A percentile compares a stretch with the other conserved stretches of the same genome.
phyloP scores from a whole-genome alignment of 2,113 vertebrate genomes.

The Sarotherodon lohbergeri region DNA sequence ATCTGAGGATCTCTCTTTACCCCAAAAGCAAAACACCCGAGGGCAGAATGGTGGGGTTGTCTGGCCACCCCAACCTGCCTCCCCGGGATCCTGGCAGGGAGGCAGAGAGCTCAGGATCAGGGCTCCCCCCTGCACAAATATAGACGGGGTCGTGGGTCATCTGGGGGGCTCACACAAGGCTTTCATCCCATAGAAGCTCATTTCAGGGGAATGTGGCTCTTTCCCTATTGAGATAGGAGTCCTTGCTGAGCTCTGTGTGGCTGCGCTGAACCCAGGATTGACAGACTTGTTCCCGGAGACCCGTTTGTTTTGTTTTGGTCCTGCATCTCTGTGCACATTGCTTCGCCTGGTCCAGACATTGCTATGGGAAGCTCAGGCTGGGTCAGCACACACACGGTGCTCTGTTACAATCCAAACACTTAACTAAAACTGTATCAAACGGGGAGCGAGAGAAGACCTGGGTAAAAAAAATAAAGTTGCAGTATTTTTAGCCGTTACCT shows the following conservation, averaged over 20 bases:
- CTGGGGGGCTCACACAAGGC: constrained; percentile 62
- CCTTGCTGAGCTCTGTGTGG: constrained; percentile 73
- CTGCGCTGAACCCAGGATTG: constrained; percentile 75
- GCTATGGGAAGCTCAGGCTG: constrained; percentile 65
- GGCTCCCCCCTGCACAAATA: constrained; percentile 69
- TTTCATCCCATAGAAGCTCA: constrained; percentile 75
- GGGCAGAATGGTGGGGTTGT: constrained; percentile 49
- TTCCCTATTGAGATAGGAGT: constrained; percentile 76
- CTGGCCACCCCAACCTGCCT: constrained; percentile 57
- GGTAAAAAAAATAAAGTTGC: neutral
- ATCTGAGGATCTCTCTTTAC: constrained; percentile 57
- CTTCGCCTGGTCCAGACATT: constrained; percentile 59
- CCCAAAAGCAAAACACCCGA: constrained; percentile 62
- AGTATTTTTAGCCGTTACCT: constrained; percentile 18
- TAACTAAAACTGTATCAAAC: constrained; percentile 58
- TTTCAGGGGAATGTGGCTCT: constrained; percentile 71
- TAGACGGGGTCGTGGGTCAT: constrained; percentile 68
- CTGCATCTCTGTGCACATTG: constrained; percentile 75
- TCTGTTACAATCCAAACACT: constrained; percentile 66
- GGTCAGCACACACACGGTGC: constrained; percentile 73
- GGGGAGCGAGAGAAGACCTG: neutral
- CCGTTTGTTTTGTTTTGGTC: constrained; percentile 77
- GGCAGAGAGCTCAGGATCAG: constrained; percentile 63
- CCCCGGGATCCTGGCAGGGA: constrained; percentile 61
- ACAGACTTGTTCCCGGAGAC: constrained; percentile 69